These are phyloP conservation scores for Lacanobia wlatinum DNA, from an alignment of 2,888 invertebrate species.

Conservation along the genomic window DNA sequence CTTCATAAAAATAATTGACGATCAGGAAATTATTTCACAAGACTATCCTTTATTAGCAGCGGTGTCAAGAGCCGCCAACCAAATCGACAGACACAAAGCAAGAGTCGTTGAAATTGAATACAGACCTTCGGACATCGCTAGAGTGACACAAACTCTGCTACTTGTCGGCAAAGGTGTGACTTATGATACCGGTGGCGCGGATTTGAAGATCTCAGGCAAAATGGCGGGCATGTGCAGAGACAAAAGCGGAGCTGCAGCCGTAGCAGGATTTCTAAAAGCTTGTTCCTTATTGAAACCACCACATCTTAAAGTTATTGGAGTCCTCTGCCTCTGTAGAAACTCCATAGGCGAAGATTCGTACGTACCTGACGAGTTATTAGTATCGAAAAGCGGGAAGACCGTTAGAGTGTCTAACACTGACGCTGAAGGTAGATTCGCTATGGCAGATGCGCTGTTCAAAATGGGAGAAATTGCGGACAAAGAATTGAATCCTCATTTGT, in stretches of 20 bases:
- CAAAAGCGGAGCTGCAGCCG: constrained; percentile 97
- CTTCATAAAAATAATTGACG: constrained; percentile 91
- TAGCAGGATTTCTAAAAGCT: constrained; percentile 96
- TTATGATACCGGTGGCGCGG: constrained; percentile 95
- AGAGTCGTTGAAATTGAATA: constrained; percentile 92
- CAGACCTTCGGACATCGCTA: constrained; percentile 85
- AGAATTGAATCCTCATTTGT: constrained; percentile 95
- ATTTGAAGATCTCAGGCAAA: constrained; percentile 92
- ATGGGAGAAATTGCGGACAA: constrained; percentile 89
- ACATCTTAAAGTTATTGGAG: constrained; percentile 94
- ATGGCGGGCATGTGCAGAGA: constrained; percentile 97
- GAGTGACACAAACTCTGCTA: constrained; percentile 93
- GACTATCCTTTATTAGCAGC: constrained; percentile 95
- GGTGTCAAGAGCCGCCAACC: constrained; percentile 94
- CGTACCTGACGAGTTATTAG: constrained; percentile 96
- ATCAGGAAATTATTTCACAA: constrained; percentile 90
- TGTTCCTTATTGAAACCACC: constrained; percentile 93
- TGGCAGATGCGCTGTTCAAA: constrained; percentile 94
- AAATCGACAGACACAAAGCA: constrained; percentile 92
- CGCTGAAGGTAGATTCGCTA: constrained; percentile 97
- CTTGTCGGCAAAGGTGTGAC: constrained; percentile 97
- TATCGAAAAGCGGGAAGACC: constrained; percentile 94
- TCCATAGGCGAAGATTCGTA: constrained; percentile 96
- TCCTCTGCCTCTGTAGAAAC: constrained; percentile 95
- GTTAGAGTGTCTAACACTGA: constrained; percentile 97